phyloP scores from a whole-genome alignment of 2,888 invertebrate genomes.

The Sphaerophoria rueppellii region DNA sequence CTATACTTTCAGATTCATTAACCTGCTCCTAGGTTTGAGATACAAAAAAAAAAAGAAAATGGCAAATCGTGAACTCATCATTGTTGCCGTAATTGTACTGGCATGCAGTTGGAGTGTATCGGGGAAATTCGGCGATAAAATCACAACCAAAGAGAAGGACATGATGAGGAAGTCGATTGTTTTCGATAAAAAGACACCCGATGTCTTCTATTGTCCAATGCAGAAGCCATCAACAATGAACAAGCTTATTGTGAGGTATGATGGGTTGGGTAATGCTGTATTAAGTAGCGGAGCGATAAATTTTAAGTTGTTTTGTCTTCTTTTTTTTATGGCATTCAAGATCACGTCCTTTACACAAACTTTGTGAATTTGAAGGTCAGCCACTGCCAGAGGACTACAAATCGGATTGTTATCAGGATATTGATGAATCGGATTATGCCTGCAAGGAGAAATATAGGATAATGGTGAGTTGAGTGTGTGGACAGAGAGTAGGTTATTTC shows the following conservation, averaged over 20 bases:
- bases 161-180: conserved; percentile 91
- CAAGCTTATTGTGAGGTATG: conserved; percentile 87
- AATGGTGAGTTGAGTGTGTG: conserved; percentile 84
- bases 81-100: conserved; percentile 55
- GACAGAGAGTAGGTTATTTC: background rate
- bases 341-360: conserved; percentile 86
- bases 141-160: conserved; percentile 84
- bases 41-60: conserved; percentile 19
- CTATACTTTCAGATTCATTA: conserved; percentile 48
- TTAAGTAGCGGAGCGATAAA: too few species aligned
- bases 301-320: background rate
- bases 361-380: conserved; percentile 89
- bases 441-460: conserved; percentile 91
- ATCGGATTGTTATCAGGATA: conserved; percentile 90
- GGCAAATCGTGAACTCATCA: conserved; percentile 54
- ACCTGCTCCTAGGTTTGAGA: conserved; percentile 1
- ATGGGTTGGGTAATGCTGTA: background rate
- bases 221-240: conserved; percentile 90
- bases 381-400: conserved; percentile 88
- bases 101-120: conserved; percentile 72
- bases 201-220: conserved; percentile 90
- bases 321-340: conserved; percentile 76
- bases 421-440: conserved; percentile 90
- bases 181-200: conserved; percentile 90
- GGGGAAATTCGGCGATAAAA: conserved; percentile 78